A percentile compares a stretch with the other conserved stretches of the same genome.
phyloP scores from a whole-genome alignment of 2,113 vertebrate genomes.

The Apeltes quadracus region DNA sequence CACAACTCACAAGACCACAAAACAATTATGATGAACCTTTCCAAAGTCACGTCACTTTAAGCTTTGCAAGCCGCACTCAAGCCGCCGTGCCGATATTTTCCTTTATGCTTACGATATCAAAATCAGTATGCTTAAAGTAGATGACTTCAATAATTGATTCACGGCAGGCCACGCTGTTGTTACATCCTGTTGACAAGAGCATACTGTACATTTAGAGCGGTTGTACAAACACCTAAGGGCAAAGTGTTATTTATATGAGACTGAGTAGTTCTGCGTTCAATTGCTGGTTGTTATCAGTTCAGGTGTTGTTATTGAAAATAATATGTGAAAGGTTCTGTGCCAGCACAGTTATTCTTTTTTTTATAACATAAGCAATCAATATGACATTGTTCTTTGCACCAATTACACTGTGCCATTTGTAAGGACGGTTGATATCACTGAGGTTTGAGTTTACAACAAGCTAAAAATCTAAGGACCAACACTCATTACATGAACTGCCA shows the following conservation, averaged over 20 bases:
- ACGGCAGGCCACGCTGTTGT: conserved; percentile 28
- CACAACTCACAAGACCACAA: conserved; percentile 58
- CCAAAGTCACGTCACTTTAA: conserved; percentile 36
- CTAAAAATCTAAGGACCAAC: conserved; percentile 38
- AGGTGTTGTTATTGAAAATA: conserved; percentile 35
- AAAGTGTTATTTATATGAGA: conserved; percentile 76
- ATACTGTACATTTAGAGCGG: conserved; percentile 52
- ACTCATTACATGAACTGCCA: conserved; percentile 20
- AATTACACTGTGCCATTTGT: conserved; percentile 51
- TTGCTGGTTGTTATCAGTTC: conserved; percentile 77
- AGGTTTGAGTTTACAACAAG: conserved; percentile 45
- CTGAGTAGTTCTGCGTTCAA: conserved; percentile 57
- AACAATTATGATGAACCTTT: conserved; percentile 38
- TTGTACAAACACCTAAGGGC: conserved; percentile 75
- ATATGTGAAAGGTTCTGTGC: conserved; percentile 59
- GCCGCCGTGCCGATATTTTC: conserved; percentile 38
- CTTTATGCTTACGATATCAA: conserved; percentile 19
- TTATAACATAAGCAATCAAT: conserved; percentile 29
- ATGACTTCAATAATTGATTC: conserved; percentile 19
- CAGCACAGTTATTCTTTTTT: conserved; percentile 59
- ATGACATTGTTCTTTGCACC: conserved; percentile 40
- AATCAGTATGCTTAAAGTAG: conserved; percentile 13
- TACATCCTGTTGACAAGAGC: conserved; percentile 50
- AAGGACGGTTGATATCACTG: conserved; percentile 41
- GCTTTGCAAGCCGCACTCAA: conserved; percentile 50